A percentile compares a stretch with the other conserved stretches of the same genome.
Conservation (phyloP, 2,113 vertebrate genomes). For the Mustela lutreola region DNA sequence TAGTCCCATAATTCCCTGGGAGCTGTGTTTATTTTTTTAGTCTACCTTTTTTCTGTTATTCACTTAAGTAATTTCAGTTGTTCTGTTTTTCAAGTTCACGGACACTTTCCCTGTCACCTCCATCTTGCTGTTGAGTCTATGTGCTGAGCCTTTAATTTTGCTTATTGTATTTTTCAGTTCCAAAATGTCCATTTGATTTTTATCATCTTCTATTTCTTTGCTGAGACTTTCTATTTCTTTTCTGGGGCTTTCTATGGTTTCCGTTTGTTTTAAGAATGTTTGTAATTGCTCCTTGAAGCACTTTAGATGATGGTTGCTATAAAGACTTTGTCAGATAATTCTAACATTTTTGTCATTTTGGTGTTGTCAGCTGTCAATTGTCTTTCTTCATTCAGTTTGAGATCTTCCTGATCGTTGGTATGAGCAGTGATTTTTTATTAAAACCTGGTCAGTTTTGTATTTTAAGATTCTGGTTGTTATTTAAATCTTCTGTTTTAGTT, state of each 20-base stretch:
- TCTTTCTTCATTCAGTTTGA: background rate
- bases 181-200: background rate
- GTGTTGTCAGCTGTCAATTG: background rate
- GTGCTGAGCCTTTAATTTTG: background rate
- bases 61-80: background rate
- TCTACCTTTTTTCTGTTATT: background rate
- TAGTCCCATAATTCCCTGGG: background rate
- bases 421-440: background rate
- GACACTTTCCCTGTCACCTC: background rate
- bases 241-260: background rate
- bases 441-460: background rate
- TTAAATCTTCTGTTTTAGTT: background rate
- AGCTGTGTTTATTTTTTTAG: background rate
- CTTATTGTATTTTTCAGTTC: conserved; percentile 1
- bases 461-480: background rate
- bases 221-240: background rate
- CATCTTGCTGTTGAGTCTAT: background rate
- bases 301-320: background rate
- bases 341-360: conserved; percentile 47
- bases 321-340: background rate
- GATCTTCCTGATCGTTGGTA: background rate
- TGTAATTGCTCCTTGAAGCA: background rate
- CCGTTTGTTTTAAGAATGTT: background rate
- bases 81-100: background rate
- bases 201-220: background rate